Evolutionary conservation across 2,797 vertebrate species (phyloP).

Genomic region (Microcaecilia unicolor): DNA sequence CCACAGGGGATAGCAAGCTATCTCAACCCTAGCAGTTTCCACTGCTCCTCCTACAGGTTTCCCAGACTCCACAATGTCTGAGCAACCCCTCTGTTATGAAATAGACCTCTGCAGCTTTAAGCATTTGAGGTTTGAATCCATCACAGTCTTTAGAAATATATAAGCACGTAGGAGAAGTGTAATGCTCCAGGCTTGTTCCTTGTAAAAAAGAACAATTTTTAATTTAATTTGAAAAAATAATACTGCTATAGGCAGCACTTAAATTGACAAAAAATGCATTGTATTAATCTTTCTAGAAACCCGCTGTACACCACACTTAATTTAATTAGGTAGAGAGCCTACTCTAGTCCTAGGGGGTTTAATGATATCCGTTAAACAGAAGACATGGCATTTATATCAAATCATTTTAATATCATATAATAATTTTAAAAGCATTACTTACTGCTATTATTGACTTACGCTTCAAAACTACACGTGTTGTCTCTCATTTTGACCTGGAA

Average conservation of each 20-base stretch:
- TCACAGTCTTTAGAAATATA: conserved; percentile 29
- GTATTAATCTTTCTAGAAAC: conserved; percentile 32
- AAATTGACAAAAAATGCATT: conserved; percentile 31
- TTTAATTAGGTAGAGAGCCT: conserved; percentile 35
- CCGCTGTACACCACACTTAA: conserved; percentile 28
- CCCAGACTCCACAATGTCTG: neutral
- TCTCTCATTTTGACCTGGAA: conserved; percentile 19
- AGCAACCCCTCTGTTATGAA: rapidly evolving
- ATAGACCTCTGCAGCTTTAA: neutral
- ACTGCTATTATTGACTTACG: conserved; percentile 25
- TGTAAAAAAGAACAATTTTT: conserved; percentile 38
- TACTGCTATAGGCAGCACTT: conserved; percentile 30
- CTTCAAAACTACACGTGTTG: conserved; percentile 7
- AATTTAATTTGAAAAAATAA: conserved; percentile 35
- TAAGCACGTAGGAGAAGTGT: conserved; percentile 20
- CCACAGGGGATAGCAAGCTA: too few species aligned
- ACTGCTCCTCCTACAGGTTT: neutral
- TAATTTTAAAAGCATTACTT: conserved; percentile 37
- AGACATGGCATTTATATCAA: conserved; percentile 30
- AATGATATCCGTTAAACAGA: conserved; percentile 36
- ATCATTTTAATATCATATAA: conserved; percentile 28
- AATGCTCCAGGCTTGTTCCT: conserved; percentile 28
- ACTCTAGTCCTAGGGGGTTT: conserved; percentile 24
- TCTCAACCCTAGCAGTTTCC: too few species aligned
- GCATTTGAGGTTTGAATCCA: neutral